These are phyloP conservation scores for Papilio glaucus DNA, from an alignment of 1,140 invertebrate genomes.

Conservation along the genomic window DNA sequence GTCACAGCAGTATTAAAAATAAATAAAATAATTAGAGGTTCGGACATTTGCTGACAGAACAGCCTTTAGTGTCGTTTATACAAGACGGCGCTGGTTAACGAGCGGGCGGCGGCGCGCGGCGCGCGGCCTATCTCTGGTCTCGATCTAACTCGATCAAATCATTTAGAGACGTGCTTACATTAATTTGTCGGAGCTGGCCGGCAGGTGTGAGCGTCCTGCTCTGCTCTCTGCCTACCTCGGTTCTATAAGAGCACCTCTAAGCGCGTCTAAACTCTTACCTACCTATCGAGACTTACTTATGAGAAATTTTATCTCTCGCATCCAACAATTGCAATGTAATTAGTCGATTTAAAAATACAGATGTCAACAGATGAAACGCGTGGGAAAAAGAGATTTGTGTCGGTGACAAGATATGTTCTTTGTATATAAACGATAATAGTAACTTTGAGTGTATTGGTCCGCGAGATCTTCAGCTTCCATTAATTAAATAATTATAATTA, in stretches of 20 bases:
- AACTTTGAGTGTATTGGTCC: not conserved
- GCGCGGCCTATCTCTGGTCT: not conserved
- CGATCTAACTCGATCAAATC: constrained; percentile 8
- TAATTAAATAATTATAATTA: constrained; percentile 5
- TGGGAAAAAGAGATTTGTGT: constrained; percentile 9
- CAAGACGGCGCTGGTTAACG: not conserved
- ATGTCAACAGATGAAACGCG: not conserved
- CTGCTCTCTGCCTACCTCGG: not conserved
- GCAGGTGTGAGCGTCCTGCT: not conserved
- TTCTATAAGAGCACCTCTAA: not conserved
- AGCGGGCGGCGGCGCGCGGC: not conserved
- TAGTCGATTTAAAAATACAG: not conserved
- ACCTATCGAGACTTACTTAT: too few relatives aligned
- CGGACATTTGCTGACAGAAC: constrained; percentile 1
- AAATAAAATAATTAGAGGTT: constrained; percentile 15
- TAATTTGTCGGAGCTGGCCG: constrained; percentile 1
- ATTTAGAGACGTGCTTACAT: constrained; percentile 13
- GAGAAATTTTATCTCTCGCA: not conserved
- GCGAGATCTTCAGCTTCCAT: too few relatives aligned
- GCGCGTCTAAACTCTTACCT: too few relatives aligned
- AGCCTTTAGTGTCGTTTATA: not conserved
- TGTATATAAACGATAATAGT: not conserved
- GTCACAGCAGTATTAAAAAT: not conserved
- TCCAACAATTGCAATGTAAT: not conserved
- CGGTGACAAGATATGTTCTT: not conserved